These are phyloP conservation scores for Hycleus cichorii DNA, from an alignment of 1,140 invertebrate genomes.

Conservation along the genomic window DNA sequence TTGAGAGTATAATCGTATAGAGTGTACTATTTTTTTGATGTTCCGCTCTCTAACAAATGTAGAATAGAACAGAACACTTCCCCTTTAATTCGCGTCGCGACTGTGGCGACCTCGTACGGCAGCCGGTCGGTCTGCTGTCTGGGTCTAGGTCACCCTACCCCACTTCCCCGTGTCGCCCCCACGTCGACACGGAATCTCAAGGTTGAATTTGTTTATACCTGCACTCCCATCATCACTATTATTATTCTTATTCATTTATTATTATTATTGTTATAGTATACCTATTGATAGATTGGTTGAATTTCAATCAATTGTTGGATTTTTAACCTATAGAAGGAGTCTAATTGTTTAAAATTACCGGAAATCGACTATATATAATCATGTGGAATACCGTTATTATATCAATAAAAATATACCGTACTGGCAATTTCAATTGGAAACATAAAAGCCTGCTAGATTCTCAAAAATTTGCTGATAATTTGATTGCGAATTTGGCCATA, in stretches of 20 bases:
- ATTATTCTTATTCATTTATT: background rate
- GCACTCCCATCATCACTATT: constrained; percentile 7
- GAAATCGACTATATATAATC: too few relatives aligned
- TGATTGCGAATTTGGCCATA: too few relatives aligned
- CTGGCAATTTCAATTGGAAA: too few relatives aligned
- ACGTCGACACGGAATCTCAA: constrained; percentile 31
- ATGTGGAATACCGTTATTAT: too few relatives aligned
- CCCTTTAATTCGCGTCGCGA: constrained; percentile 32
- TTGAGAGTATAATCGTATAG: too few relatives aligned
- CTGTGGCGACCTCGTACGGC: constrained; percentile 28
- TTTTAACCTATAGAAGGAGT: background rate
- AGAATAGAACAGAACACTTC: constrained; percentile 13
- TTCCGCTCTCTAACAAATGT: background rate
- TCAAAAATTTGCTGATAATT: too few relatives aligned
- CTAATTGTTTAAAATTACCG: background rate
- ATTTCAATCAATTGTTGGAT: background rate
- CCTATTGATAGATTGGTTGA: background rate
- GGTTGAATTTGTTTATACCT: constrained; percentile 34
- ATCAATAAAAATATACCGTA: too few relatives aligned
- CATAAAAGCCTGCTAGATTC: too few relatives aligned
- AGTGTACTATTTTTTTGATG: too few relatives aligned
- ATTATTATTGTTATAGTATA: constrained; percentile 6
- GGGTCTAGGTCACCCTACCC: constrained; percentile 33
- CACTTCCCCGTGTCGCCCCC: constrained; percentile 20
- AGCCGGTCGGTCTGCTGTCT: constrained; percentile 17